Conservation (phyloP, 2,113 vertebrate species). For the Mormyrus iriodes region DNA sequence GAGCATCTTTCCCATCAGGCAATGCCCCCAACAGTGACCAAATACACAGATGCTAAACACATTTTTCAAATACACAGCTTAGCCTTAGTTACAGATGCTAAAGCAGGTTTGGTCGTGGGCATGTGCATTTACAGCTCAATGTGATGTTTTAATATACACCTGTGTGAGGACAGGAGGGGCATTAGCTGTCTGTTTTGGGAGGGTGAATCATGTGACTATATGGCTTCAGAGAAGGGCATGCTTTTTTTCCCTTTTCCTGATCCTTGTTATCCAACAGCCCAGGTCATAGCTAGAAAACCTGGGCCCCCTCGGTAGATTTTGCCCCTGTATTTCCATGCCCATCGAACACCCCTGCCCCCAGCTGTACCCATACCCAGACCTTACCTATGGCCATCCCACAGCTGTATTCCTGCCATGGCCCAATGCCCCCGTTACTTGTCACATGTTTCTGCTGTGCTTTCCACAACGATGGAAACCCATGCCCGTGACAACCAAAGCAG, state of each 20-base stretch:
- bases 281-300: background rate
- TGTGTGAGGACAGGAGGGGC: background rate
- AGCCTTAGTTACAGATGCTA: background rate
- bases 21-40: background rate
- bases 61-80: background rate
- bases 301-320: background rate
- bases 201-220: background rate
- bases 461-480: background rate
- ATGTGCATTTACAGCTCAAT: background rate
- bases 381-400: background rate
- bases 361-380: background rate
- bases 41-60: background rate
- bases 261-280: background rate
- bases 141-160: background rate
- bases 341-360: background rate
- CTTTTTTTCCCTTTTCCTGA: background rate
- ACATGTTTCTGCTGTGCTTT: background rate
- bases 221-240: background rate
- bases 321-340: background rate
- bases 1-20: background rate
- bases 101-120: background rate
- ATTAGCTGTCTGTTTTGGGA: background rate
- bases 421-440: background rate
- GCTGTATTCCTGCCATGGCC: background rate
- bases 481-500: background rate